Evolutionary conservation across 2,113 vertebrate species (phyloP).

Genomic region (Melanerpes formicivorus): DNA sequence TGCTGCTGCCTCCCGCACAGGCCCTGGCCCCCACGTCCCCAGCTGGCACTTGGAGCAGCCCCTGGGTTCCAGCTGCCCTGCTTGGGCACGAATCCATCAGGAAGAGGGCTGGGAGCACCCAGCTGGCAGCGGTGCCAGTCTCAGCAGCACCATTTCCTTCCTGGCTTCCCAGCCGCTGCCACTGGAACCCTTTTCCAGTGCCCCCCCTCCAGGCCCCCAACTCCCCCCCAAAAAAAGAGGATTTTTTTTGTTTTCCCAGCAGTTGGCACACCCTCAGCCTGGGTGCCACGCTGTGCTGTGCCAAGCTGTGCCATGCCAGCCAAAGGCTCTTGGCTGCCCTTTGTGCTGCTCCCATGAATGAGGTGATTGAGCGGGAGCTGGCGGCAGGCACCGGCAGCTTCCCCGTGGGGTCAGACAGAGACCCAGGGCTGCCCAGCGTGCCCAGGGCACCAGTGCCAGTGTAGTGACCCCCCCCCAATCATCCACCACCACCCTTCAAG

Average conservation of each 20-base stretch:
- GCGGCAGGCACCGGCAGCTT: neutral
- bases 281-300: too few relatives aligned
- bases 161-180: neutral
- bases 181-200: neutral
- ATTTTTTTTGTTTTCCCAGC: neutral
- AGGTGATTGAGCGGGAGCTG: neutral
- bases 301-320: neutral
- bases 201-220: too few relatives aligned
- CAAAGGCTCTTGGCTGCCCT: neutral
- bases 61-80: neutral
- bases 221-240: too few relatives aligned
- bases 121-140: neutral
- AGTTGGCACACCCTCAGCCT: neutral
- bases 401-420: neutral
- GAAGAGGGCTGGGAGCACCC: neutral
- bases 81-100: accelerated
- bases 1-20: neutral
- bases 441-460: neutral
- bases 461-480: too few relatives aligned
- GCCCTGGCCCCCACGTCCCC: neutral
- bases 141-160: neutral
- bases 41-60: neutral
- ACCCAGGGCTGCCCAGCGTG: neutral
- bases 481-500: too few relatives aligned
- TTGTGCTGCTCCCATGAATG: slow-evolving; percentile 3